Evolutionary conservation across 1,140 invertebrate genomes (phyloP), one percentile per base, ranked within the genome.

Genomic region (Eurytemora carolleeae): DNA sequence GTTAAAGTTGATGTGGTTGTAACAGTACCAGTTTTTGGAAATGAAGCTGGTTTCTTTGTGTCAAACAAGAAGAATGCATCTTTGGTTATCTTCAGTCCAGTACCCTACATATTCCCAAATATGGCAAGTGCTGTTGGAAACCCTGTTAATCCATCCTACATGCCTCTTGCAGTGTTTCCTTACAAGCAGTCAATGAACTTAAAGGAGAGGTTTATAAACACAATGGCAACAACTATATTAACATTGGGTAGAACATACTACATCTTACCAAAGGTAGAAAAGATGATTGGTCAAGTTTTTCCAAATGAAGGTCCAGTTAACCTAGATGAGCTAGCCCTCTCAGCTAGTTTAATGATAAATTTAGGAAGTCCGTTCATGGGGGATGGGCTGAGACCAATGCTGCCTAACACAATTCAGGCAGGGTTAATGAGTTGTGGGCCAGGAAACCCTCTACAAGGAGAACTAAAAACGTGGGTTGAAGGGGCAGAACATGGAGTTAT

Each of bases 401-500:
- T 44, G 31, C 31, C 31, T 12, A 44, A 44, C n/a, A n/a, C n/a
- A 12, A 44, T 44, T n/a, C n/a, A n/a, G n/a, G n/a, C n/a, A n/a
- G 31, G 31, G 7, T 44, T 44, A n/a, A 44, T 44, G 31, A 44
- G 7, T 44, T 44, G 31, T n/a, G n/a, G 31, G 31, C 31, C 31
- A 44, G 31, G 31, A 44, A 44, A 44, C 7, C n/a, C 31, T 61
- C 31, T 59, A n/a, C 31, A 25, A 17, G 17, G 52, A 12, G 59
- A 61, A 15, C 24, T 61, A 3, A 16, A 57, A 24, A 21, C 2
- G 15, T 57, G 56, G 20, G 18, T 57, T 2, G 22, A 55, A 15
- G 55, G 18, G 17, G 63, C 57, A 24, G 23, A 59, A 7, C 23
- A 61, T 61, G 58, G 63, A 18, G 19, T 64, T 19, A 64, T 64